These are phyloP conservation scores for Fragum sueziense DNA, from an alignment of 2,888 invertebrate genomes.

Conservation along the genomic window DNA sequence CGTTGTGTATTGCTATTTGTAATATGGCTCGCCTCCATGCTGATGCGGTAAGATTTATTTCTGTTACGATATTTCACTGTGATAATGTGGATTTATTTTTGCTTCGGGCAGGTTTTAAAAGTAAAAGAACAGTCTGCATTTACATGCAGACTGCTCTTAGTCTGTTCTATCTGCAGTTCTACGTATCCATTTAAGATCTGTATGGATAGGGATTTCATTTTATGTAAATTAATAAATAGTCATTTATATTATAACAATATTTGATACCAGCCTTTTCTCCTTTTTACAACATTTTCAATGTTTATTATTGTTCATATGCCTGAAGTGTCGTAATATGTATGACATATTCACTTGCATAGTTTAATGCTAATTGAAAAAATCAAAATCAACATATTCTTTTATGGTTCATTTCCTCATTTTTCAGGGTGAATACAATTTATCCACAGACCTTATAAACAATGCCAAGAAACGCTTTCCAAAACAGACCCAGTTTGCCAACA, in stretches of 20 bases:
- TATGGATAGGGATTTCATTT: too few relatives aligned
- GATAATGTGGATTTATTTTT: too few relatives aligned
- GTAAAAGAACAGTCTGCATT: not conserved
- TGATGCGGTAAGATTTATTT: slow-evolving; percentile 80
- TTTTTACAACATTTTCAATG: not conserved
- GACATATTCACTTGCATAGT: too few relatives aligned
- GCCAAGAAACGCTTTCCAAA: slow-evolving; percentile 86
- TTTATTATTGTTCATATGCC: too few relatives aligned
- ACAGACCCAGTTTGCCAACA: slow-evolving; percentile 85
- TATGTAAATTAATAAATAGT: too few relatives aligned
- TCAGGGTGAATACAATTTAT: slow-evolving; percentile 85
- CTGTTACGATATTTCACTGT: too few relatives aligned
- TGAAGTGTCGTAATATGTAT: too few relatives aligned
- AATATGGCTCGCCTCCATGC: slow-evolving; percentile 86
- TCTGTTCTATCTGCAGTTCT: too few relatives aligned
- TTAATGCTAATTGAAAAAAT: too few relatives aligned
- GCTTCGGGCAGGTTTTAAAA: not conserved
- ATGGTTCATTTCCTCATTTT: too few relatives aligned
- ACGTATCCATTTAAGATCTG: too few relatives aligned
- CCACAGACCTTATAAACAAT: slow-evolving; percentile 85
- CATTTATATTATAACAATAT: too few relatives aligned
- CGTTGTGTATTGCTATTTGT: slow-evolving; percentile 88
- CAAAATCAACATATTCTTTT: not conserved
- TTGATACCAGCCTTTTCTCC: not conserved
- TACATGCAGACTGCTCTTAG: not conserved